Base-by-base conservation (phyloP, 2,888 invertebrate genomes). In the Parnassius glacialis region DNA sequence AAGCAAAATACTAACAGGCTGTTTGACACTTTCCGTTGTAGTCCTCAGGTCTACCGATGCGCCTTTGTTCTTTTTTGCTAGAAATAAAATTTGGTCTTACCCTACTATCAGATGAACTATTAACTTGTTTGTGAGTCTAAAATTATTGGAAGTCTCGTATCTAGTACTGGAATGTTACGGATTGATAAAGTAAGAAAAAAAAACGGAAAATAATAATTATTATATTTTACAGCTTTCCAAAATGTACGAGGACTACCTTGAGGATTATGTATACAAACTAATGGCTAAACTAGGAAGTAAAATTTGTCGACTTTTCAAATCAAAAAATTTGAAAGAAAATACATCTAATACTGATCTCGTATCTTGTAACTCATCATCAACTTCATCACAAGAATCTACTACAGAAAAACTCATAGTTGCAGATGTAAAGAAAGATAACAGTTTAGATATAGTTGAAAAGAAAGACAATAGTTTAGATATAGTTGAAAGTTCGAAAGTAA, bases 221-320 rank as follows among this genome's bases (percentile, higher is more conserved):
- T 55, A 45, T 66, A 60, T 74, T 58, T 80, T 93, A 42, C 84
- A 95, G 94, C 80, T 96, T 12, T 95, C 94, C 7, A 94, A 93
- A 85, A 94, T 95, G 93, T 95, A 95, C 55, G 95, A 96, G 83
- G 95, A 95, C 74, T 95, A 94, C 74, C 84, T 96, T 56, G 95
- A 96, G 80, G 94, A 94, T 73, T 86, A 93, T 64, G 80, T 93
- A 10, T 91, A 93, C 71, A 89, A 81, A 71, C 70, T 90, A 51
- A 79, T 92, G 71, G 84, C 92, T 0, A 91, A 85, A 77, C 64
- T 88, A 16, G 86, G 78, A 1, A 81, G 85, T 3, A 79, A 66
- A 70, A 65, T 89, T 7, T 86, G 86, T 68, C 69, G 68, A 9
- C 66, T 83, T 41, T 80, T 88, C 57, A 80, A 72, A 69, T 65